Base-by-base conservation (phyloP, 2,797 vertebrate species). In the Dryobates pubescens region DNA sequence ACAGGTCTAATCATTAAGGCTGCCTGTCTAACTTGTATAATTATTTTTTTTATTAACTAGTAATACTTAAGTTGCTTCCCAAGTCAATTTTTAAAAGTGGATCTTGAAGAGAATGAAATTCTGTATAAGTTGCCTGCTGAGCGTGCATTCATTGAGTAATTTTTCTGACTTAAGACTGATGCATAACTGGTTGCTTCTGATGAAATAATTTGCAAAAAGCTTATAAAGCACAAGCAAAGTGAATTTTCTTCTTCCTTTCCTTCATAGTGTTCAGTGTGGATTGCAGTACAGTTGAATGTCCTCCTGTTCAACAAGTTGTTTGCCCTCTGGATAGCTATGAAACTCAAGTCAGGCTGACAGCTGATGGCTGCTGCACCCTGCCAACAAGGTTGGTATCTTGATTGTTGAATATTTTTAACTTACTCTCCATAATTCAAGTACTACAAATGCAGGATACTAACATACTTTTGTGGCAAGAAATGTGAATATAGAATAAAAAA, bases 201-300 rank as follows among this genome's bases (percentile, higher is more conserved):
- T 80, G 53, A 82, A 79, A 38, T 57, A 56, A 75, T 74, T 74
- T 79, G 11, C 20, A 68, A 56, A 74, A 71, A 76, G 6, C 77
- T 96, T 56, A 23, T 68, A 74, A 92, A 81, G 34, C 53, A 53
- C 79, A 27, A 72, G n/a, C 83, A 82, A 91, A 91, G 58, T 32
- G 65, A 61, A 69, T 83, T 92, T 90, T 95, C 59, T 95, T 88
- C 92, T 96, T 94, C 68, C 45, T 53, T 94, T 92, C 75, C 77
- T 96, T 92, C 7, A 0, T 83, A 98, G 98, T 98, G 89, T 99
- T 98, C 96, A 98, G 98, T 59, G 98, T 99, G 96, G 98, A 99
- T 92, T 99, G 98, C 97, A 98, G 98, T 97, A 98, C 98, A 6
- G 98, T 98, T 51, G 98, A 98, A 86, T 99, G 98, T 77, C 98